phyloP scores from a whole-genome alignment of 2,888 invertebrate genomes.

The Arrhopalites spinosus region DNA sequence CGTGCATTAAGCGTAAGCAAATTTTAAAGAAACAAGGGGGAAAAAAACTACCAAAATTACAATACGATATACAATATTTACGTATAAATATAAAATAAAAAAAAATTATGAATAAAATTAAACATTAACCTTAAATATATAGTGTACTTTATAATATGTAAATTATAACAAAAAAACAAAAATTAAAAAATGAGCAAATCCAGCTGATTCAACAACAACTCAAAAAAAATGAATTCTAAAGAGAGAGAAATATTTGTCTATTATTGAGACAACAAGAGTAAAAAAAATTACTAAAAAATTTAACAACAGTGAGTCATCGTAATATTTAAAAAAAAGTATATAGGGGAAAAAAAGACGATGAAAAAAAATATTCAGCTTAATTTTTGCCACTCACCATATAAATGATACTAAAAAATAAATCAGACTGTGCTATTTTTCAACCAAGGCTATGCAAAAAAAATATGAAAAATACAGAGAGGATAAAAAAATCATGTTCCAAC shows the following conservation, averaged over 20 bases:
- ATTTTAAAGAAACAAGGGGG: slow-evolving; percentile 3
- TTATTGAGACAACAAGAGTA: no score
- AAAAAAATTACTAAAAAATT: no score
- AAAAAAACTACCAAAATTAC: slow-evolving; percentile 13
- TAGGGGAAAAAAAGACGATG: not conserved
- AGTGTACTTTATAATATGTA: not conserved
- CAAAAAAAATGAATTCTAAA: no score
- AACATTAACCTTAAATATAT: not conserved
- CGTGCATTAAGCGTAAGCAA: slow-evolving; percentile 12
- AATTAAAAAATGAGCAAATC: not conserved
- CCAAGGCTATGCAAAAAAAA: not conserved
- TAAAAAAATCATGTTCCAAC: not conserved
- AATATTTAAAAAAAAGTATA: not conserved
- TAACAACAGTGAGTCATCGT: not conserved
- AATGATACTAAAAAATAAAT: not conserved
- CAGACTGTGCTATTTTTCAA: slow-evolving; percentile 12
- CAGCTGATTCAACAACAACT: no score
- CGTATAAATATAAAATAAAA: not conserved
- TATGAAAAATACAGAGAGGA: not conserved
- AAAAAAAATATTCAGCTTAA: slow-evolving; percentile 2
- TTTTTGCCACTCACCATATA: slow-evolving; percentile 7
- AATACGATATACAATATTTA: slow-evolving; percentile 3
- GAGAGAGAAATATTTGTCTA: no score
- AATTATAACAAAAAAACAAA: not conserved
- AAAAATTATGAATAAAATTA: not conserved